These are phyloP conservation scores for Brachionus rotundiformis DNA, from an alignment of 1,140 invertebrate genomes.

Conservation along the genomic window DNA sequence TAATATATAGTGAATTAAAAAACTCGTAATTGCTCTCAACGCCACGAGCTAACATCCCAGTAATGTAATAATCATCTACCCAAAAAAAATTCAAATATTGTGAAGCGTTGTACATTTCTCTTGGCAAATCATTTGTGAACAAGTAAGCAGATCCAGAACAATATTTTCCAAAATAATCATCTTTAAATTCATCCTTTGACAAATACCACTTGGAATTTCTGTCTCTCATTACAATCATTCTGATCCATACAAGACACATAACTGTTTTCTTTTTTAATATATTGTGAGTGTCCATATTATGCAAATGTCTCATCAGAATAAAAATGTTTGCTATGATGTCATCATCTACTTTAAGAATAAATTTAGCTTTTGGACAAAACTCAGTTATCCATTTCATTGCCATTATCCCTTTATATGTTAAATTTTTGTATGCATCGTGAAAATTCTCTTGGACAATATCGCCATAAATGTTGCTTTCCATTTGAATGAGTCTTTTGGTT, in stretches of 20 bases:
- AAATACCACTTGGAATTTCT: conserved; percentile 65
- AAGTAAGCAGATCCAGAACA: conserved; percentile 62
- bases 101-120: conserved; percentile 55
- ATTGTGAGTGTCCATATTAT: not conserved
- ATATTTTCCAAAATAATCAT: conserved; percentile 62
- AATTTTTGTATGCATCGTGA: conserved; percentile 76
- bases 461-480: conserved; percentile 69
- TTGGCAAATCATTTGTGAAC: conserved; percentile 36
- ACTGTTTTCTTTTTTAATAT: conserved; percentile 53
- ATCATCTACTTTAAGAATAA: conserved; percentile 78
- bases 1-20: conserved; percentile 43
- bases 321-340: conserved; percentile 54
- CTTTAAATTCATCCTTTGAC: conserved; percentile 60
- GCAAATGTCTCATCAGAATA: conserved; percentile 21
- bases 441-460: conserved; percentile 64
- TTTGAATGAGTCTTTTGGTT: conserved; percentile 65
- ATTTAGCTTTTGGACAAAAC: conserved; percentile 69
- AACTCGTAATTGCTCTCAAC: conserved; percentile 53
- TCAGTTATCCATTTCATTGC: conserved; percentile 74
- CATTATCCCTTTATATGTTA: conserved; percentile 86
- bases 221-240: conserved; percentile 60
- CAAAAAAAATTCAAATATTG: conserved; percentile 63
- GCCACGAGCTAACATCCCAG: conserved; percentile 62
- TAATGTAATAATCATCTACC: conserved; percentile 68
- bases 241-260: conserved; percentile 60